Base-by-base conservation (phyloP, 2,888 invertebrate species). In the Ornithoptera alexandrae region DNA sequence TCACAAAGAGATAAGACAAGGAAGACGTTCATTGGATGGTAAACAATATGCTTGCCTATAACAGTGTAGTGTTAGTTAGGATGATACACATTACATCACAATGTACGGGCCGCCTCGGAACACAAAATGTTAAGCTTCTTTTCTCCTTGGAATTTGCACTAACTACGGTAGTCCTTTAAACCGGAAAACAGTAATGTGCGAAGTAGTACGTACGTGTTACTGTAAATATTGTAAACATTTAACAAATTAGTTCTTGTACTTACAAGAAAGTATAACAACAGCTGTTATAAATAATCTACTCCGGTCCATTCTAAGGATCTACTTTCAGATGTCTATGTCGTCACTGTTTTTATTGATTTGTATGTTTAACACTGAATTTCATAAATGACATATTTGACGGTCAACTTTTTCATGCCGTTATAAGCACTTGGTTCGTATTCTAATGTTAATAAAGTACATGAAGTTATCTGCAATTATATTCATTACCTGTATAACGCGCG, bases 401-500 rank as follows among this genome's bases (percentile, higher is more conserved):
- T 30, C 50, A 36, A 50, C 59, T 53, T 59, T 67, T 60, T 67
- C 64, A 57, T 63, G 17, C 60, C 59, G 56, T 59, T 59, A 70
- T 60, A 60, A 46, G 61, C 64, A 67, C 64, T 50, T 64, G 12
- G 50, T 67, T 50, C 58, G 46, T 67, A 70, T 63, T 65, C 56
- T 60, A 69, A 64, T 64, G 64, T 65, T 36, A 50, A 65, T 64
- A 22, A 22, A 22, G 22, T 22, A 60, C 15, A 67, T 67, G 61
- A 62, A 69, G n/a, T 68, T 72, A 72, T 72, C 72, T 68, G 50
- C 18, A 50, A 62, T 72, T 74, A 74, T 74, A 69, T 76, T 80
- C 78, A 79, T 80, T 81, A 76, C 75, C 74, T 74, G 74, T 74
- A 73, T 77, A 79, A 72, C 77, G 76, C 73, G 69, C 74, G 76